phyloP scores from a whole-genome alignment of 2,113 vertebrate species.

The Carassius carassius region DNA sequence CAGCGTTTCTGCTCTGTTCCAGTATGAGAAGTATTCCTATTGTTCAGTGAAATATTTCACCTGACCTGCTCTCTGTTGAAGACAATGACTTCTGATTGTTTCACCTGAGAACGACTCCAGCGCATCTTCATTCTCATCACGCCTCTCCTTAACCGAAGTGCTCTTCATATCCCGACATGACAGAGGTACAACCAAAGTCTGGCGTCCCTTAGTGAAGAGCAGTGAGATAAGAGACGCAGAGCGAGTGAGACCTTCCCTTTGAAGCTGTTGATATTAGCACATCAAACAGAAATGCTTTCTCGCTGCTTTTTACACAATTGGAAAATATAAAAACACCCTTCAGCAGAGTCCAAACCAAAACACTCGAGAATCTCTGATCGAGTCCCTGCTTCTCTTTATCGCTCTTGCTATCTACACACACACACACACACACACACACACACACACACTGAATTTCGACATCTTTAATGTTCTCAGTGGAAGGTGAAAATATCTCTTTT shows the following conservation, averaged over 20 bases:
- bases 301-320: constrained; percentile 5
- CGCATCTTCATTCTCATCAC: background rate
- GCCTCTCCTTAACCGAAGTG: too few species aligned
- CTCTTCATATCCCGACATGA: background rate
- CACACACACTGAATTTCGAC: background rate
- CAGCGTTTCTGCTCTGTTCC: too few species aligned
- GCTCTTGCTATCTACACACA: background rate
- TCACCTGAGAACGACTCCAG: background rate
- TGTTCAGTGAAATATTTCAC: background rate
- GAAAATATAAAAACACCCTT: constrained; percentile 2
- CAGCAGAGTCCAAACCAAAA: constrained; percentile 1
- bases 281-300: constrained; percentile 28
- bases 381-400: background rate
- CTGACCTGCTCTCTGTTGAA: background rate
- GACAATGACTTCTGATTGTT: background rate
- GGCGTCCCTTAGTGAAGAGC: background rate
- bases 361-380: background rate
- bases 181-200: background rate
- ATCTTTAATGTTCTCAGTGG: constrained; percentile 25
- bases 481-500: constrained; percentile 19
- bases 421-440: too few species aligned
- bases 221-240: background rate
- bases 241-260: constrained; percentile 21
- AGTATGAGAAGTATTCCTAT: too few species aligned
- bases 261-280: constrained; percentile 40